These are phyloP conservation scores for Harpegnathos saltator DNA, from an alignment of 1,140 invertebrate genomes.

Conservation along the genomic window DNA sequence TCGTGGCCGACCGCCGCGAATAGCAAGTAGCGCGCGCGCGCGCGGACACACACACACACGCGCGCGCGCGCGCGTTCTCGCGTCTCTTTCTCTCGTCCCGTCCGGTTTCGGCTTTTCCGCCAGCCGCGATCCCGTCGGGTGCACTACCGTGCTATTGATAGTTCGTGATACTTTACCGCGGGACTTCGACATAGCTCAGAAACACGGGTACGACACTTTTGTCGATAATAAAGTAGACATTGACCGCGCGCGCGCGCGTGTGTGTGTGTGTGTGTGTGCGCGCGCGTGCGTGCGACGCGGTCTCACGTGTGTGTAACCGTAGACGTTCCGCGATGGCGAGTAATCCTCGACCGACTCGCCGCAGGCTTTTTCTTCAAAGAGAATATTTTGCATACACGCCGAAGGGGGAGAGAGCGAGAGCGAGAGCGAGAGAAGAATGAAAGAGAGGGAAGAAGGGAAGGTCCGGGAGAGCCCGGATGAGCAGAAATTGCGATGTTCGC, in stretches of 20 bases:
- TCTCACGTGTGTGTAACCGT: not conserved
- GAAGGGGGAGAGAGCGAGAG: too few relatives aligned
- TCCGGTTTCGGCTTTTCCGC: constrained; percentile 38
- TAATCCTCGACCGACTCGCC: constrained; percentile 20
- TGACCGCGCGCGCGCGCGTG: not conserved
- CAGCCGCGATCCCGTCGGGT: constrained; percentile 12
- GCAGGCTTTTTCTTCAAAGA: not conserved
- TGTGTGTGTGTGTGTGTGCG: not conserved
- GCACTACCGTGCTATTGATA: constrained; percentile 46
- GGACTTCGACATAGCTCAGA: constrained; percentile 32
- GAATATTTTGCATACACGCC: not conserved
- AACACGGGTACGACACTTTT: constrained; percentile 7
- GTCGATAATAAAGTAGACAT: not conserved
- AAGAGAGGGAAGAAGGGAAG: not conserved
- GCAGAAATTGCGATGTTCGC: constrained; percentile 4
- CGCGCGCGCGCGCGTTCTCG: not conserved
- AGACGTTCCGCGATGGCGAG: constrained; percentile 18
- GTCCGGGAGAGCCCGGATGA: constrained; percentile 2
- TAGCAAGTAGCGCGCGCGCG: constrained; percentile 33
- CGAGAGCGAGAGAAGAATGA: too few relatives aligned
- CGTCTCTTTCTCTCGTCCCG: not conserved
- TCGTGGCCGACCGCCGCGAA: constrained; percentile 22
- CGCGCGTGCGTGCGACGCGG: not conserved
- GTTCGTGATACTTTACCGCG: constrained; percentile 20
- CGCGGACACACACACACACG: too few relatives aligned